Percentiles rank a stretch among this genome's conserved stretches.
These are phyloP conservation scores for human (Homo sapiens) DNA, from an alignment of 2,113 vertebrate genomes.

Conservation along the genomic window GRCh38 chr20:63528001-63528500, in stretches of 20 bases:
- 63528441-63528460: too few relatives aligned
- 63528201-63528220: neutral
- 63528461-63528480: too few relatives aligned
- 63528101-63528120: too few relatives aligned
- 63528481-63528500: too few relatives aligned
- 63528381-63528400: neutral
- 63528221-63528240: neutral
- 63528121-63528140: neutral
- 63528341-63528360: neutral
- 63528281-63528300: neutral
- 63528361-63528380: neutral
- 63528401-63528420: too few relatives aligned
- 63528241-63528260: neutral
- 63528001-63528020: neutral
- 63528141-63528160: neutral
- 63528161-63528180: neutral
- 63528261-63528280: neutral
- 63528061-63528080: neutral
- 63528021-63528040: too few relatives aligned
- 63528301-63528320: neutral
- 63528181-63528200: neutral
- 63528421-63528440: too few relatives aligned
- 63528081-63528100: neutral
- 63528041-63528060: too few relatives aligned
- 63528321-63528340: neutral